Conservation (phyloP, 2,113 vertebrate genomes). For the Sus scrofa region DNA sequence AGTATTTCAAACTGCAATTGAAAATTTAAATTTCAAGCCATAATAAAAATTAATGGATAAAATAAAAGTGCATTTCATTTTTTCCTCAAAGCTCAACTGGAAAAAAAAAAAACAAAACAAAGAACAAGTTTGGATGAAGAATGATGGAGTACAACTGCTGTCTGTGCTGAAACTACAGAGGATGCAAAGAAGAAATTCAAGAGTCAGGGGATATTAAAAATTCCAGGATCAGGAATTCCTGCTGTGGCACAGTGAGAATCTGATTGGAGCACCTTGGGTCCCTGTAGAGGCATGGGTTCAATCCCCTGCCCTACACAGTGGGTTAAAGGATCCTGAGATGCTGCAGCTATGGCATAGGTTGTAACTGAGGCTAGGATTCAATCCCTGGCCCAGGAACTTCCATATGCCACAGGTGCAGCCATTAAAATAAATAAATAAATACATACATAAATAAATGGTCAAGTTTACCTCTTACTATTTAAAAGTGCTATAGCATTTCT, state of each 20-base stretch:
- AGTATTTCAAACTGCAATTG: not conserved
- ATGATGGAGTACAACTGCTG: not conserved
- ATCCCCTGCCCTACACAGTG: too few species aligned
- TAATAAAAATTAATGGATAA: not conserved
- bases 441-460: too few species aligned
- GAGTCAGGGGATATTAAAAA: not conserved
- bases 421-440: too few species aligned
- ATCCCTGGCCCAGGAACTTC: too few species aligned
- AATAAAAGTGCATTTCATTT: not conserved
- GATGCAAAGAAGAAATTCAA: not conserved
- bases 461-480: not conserved
- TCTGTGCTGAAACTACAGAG: not conserved
- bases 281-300: too few species aligned
- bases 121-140: not conserved
- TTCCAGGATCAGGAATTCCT: not conserved
- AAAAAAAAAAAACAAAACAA: not conserved
- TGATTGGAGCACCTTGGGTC: too few species aligned
- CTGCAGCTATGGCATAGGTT: too few species aligned
- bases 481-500: not conserved
- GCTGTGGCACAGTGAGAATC: too few species aligned
- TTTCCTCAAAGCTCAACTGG: not conserved
- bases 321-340: too few species aligned
- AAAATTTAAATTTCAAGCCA: constrained; percentile 14
- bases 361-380: too few species aligned
- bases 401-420: too few species aligned